Evolutionary conservation across 1,140 invertebrate genomes (phyloP).

Genomic region (Idris sp.): DNA sequence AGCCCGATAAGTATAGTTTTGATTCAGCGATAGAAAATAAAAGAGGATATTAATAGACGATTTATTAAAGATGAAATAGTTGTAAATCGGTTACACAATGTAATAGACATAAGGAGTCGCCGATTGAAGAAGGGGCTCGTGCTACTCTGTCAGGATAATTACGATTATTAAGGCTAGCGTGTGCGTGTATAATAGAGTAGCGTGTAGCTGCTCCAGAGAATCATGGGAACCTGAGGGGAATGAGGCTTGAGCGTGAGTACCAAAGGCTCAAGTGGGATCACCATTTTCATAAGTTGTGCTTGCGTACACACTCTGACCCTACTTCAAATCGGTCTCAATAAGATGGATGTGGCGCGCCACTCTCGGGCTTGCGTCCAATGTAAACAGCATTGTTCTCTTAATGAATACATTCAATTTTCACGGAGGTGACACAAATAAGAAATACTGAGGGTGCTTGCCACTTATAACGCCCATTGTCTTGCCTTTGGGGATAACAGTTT

Average conservation of each 20-base stretch:
- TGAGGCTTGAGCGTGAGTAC: constrained; percentile 47
- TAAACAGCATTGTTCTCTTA: constrained; percentile 67
- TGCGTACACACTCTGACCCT: constrained; percentile 30
- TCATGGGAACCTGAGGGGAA: constrained; percentile 64
- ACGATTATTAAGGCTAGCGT: constrained; percentile 64
- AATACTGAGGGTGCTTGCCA: constrained; percentile 52
- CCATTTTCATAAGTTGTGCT: constrained; percentile 42
- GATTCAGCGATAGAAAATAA: constrained; percentile 21
- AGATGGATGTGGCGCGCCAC: constrained; percentile 41
- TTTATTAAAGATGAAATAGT: constrained; percentile 52
- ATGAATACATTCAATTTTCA: constrained; percentile 66
- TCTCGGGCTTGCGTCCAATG: constrained; percentile 53
- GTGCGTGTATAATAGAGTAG: constrained; percentile 61
- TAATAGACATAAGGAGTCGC: constrained; percentile 58
- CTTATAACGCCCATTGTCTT: constrained; percentile 34
- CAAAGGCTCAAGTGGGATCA: constrained; percentile 60
- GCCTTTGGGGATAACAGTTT: constrained; percentile 7
- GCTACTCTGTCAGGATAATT: constrained; percentile 65
- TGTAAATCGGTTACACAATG: constrained; percentile 52
- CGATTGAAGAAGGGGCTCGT: constrained; percentile 62
- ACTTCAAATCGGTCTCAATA: constrained; percentile 51
- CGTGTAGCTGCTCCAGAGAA: constrained; percentile 61
- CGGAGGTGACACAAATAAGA: constrained; percentile 56
- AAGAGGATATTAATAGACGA: constrained; percentile 18
- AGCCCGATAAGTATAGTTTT: too few species aligned